These are phyloP conservation scores for Netelia fuscicornis DNA, from an alignment of 2,888 invertebrate species.

Conservation along the genomic window DNA sequence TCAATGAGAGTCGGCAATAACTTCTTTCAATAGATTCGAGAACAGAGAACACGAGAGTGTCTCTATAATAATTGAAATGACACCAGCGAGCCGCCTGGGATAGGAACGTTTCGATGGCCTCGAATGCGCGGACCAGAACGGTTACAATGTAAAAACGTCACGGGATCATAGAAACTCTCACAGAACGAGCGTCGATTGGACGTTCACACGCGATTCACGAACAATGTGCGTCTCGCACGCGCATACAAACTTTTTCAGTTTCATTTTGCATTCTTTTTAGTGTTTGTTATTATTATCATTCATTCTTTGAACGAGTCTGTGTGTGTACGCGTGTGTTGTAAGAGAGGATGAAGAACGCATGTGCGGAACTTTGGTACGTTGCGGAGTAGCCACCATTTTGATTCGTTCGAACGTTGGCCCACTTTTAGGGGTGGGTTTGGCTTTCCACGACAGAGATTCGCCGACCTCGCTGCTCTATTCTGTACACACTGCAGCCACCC, in stretches of 20 bases:
- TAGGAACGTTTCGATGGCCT: constrained; percentile 30
- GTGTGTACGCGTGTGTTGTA: background rate
- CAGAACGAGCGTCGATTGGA: constrained; percentile 33
- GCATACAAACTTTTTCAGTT: constrained; percentile 30
- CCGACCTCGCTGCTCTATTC: constrained; percentile 64
- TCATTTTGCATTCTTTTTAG: constrained; percentile 35
- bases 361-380: constrained; percentile 14
- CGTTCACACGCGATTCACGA: constrained; percentile 55
- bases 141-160: constrained; percentile 44
- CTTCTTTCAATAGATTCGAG: background rate
- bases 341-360: constrained; percentile 11
- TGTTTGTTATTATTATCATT: constrained; percentile 52
- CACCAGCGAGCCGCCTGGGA: constrained; percentile 1
- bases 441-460: constrained; percentile 70
- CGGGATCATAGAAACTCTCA: constrained; percentile 14
- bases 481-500: constrained; percentile 70
- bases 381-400: constrained; percentile 78
- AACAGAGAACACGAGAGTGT: background rate
- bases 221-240: constrained; percentile 57
- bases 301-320: constrained; percentile 1
- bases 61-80: constrained; percentile 3
- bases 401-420: constrained; percentile 77
- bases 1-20: background rate
- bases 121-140: constrained; percentile 21
- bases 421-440: constrained; percentile 79